Percentiles rank a stretch among this genome's conserved stretches.
Conservation (phyloP, 2,797 vertebrate species). For the Sebastolobus alascanus region DNA sequence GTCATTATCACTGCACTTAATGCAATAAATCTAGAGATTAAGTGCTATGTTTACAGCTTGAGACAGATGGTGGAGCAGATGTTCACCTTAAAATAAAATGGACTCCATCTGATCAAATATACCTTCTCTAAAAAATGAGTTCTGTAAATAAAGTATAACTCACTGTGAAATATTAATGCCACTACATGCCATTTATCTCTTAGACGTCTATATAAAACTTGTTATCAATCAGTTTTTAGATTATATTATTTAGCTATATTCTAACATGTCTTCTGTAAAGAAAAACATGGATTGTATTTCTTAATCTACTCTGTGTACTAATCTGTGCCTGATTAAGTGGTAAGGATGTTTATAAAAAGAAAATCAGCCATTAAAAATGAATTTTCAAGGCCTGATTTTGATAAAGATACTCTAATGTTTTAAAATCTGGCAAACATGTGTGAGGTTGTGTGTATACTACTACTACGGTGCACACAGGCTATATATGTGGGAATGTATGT, state of each 20-base stretch:
- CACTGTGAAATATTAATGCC: not conserved
- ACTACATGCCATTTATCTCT: not conserved
- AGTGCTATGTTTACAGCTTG: not conserved
- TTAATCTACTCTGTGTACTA: not conserved
- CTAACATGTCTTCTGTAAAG: not conserved
- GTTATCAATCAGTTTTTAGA: not conserved
- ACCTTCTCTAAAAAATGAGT: not conserved
- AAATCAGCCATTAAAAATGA: not conserved
- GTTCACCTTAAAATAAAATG: slow-evolving; percentile 17
- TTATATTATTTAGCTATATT: not conserved
- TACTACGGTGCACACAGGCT: too few relatives aligned
- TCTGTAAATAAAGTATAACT: not conserved
- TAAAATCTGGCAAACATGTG: not conserved
- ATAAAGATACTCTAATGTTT: not conserved
- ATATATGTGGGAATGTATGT: not conserved
- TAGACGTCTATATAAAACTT: not conserved
- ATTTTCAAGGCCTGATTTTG: not conserved
- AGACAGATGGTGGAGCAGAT: slow-evolving; percentile 58
- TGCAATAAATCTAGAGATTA: slow-evolving; percentile 31
- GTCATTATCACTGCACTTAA: slow-evolving; percentile 43
- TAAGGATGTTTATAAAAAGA: not conserved
- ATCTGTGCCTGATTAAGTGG: not conserved
- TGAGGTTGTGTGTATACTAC: not conserved
- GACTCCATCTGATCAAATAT: not conserved
- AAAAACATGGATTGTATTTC: not conserved